Evolutionary conservation across 2,113 vertebrate genomes (phyloP).

Genomic region (Toxotes chatareus): DNA sequence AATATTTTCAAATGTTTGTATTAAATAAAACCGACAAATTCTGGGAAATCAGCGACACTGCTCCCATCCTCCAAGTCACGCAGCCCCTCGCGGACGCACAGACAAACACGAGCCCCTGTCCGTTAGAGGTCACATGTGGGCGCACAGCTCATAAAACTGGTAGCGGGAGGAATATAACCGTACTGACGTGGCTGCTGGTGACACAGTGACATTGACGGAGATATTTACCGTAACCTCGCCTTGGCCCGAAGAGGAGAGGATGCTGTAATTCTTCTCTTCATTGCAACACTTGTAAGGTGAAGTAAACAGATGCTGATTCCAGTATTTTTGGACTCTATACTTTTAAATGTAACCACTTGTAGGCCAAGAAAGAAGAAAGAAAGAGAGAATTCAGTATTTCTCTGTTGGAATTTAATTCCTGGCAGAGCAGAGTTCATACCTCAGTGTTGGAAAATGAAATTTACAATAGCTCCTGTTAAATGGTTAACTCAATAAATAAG

Average conservation of each 20-base stretch:
- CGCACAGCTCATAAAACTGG: slow-evolving; percentile 63
- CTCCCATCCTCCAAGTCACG: slow-evolving; percentile 27
- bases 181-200: slow-evolving; percentile 35
- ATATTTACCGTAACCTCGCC: slow-evolving; percentile 57
- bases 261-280: slow-evolving; percentile 27
- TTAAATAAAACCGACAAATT: slow-evolving; percentile 55
- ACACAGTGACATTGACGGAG: slow-evolving; percentile 63
- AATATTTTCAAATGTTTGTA: slow-evolving; percentile 72
- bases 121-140: slow-evolving; percentile 62
- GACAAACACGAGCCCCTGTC: slow-evolving; percentile 39
- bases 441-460: too few species aligned
- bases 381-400: neutral
- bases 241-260: slow-evolving; percentile 24
- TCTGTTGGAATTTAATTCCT: neutral
- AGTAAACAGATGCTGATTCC: neutral
- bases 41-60: slow-evolving; percentile 49
- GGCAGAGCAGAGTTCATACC: neutral
- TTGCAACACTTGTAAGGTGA: neutral
- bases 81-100: slow-evolving; percentile 17
- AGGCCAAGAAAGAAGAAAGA: neutral
- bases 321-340: neutral
- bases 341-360: neutral
- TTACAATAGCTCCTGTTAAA: neutral
- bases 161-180: slow-evolving; percentile 18
- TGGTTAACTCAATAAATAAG: neutral